These are phyloP conservation scores for Ginglymostoma cirratum DNA, from an alignment of 2,113 vertebrate species.

Conservation along the genomic window DNA sequence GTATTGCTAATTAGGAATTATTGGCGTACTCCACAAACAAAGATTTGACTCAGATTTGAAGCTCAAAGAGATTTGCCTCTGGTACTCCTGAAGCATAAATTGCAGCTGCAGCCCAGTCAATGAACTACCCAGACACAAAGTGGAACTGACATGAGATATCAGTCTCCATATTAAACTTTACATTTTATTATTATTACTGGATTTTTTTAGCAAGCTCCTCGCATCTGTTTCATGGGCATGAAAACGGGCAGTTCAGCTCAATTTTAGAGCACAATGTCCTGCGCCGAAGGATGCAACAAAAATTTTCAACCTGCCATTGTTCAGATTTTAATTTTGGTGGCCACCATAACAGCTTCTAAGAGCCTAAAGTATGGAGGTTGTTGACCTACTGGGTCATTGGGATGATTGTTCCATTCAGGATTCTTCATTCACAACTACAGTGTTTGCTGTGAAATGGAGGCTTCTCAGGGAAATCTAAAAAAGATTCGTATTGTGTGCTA, in stretches of 20 bases:
- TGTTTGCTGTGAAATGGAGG: neutral
- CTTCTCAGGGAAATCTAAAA: neutral
- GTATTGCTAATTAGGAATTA: neutral
- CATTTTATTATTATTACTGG: neutral
- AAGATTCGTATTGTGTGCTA: neutral
- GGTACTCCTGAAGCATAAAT: neutral
- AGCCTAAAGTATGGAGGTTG: neutral
- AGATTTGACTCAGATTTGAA: conserved; percentile 15
- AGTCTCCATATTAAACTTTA: too few species aligned
- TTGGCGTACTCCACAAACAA: neutral
- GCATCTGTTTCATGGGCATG: neutral
- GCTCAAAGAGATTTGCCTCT: neutral
- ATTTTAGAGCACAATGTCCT: neutral
- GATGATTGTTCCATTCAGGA: neutral
- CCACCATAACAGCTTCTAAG: neutral
- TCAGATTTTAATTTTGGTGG: neutral
- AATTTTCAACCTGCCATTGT: neutral
- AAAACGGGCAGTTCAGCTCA: neutral
- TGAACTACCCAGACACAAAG: neutral
- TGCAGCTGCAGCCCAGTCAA: conserved; percentile 16
- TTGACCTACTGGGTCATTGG: neutral
- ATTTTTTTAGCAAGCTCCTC: too few species aligned
- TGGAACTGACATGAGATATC: neutral
- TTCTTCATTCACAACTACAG: neutral
- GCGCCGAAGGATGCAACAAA: neutral